Evolutionary conservation across 1,140 invertebrate genomes (phyloP).

Genomic region (Zelostemma sp.): DNA sequence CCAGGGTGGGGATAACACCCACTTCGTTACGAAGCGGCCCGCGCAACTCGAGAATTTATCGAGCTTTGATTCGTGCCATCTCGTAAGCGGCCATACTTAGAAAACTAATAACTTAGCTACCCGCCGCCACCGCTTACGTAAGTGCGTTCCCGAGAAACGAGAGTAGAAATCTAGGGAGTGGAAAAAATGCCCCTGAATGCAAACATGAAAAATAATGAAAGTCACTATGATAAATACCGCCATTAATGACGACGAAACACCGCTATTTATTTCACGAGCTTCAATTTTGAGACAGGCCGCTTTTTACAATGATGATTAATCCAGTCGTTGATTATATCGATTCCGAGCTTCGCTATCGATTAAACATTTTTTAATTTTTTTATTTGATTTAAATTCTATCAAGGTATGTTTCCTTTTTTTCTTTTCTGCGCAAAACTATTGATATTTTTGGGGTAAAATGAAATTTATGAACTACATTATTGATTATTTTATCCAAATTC

Average conservation of each 20-base stretch:
- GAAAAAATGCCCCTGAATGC: background rate
- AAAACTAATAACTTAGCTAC: constrained; percentile 16
- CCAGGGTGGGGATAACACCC: constrained; percentile 1
- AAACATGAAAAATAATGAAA: constrained; percentile 12
- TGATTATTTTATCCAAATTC: too few species aligned
- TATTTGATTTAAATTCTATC: too few species aligned
- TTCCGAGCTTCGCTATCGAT: too few species aligned
- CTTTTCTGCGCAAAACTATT: too few species aligned
- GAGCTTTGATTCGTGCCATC: constrained; percentile 33
- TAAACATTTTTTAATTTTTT: too few species aligned
- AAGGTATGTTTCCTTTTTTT: too few species aligned
- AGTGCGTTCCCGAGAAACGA: constrained; percentile 20
- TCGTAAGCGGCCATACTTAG: constrained; percentile 7
- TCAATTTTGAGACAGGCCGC: background rate
- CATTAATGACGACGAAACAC: constrained; percentile 14
- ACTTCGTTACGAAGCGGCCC: constrained; percentile 38
- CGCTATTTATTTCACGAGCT: constrained; percentile 1
- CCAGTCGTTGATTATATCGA: too few species aligned
- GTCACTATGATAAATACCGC: constrained; percentile 17
- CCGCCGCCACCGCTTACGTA: constrained; percentile 14
- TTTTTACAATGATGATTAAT: background rate
- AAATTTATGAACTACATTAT: too few species aligned
- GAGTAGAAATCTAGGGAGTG: constrained; percentile 15
- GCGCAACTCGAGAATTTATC: constrained; percentile 34
- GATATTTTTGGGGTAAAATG: too few species aligned